Percentiles rank a stretch among this genome's conserved stretches.
Evolutionary conservation across 2,888 invertebrate species (phyloP).

Genomic region (Tinea trinotella): DNA sequence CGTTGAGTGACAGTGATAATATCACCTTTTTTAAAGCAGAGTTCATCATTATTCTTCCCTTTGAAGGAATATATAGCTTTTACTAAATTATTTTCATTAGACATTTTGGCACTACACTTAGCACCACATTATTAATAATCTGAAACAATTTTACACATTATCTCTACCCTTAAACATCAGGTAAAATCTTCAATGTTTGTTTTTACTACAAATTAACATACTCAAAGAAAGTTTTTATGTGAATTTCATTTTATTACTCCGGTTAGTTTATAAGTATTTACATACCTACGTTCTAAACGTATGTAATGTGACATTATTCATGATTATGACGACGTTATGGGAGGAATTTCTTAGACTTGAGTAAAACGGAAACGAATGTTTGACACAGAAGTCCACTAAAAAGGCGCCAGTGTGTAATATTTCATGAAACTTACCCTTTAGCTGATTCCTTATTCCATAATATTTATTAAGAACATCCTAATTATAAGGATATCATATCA

Average conservation of each 20-base stretch:
- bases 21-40: constrained; percentile 96
- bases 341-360: background rate
- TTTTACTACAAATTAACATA: too few species aligned
- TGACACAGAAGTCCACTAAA: background rate
- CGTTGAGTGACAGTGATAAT: constrained; percentile 96
- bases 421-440: background rate
- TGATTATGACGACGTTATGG: constrained; percentile 9
- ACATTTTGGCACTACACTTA: constrained; percentile 49
- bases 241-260: too few species aligned
- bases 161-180: too few species aligned
- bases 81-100: constrained; percentile 78
- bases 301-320: constrained; percentile 1
- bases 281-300: background rate
- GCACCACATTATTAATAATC: constrained; percentile 11
- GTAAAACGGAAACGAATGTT: background rate
- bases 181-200: too few species aligned
- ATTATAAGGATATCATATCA: constrained; percentile 16
- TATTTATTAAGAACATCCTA: constrained; percentile 2
- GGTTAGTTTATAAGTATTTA: too few species aligned
- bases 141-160: background rate
- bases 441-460: constrained; percentile 7
- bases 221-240: too few species aligned
- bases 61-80: constrained; percentile 95
- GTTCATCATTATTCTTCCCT: constrained; percentile 97
- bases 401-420: background rate